Evolutionary conservation across 92 coral and sea anemone genomes (phyloP).

Genomic region (Zoanthus sociatus): DNA sequence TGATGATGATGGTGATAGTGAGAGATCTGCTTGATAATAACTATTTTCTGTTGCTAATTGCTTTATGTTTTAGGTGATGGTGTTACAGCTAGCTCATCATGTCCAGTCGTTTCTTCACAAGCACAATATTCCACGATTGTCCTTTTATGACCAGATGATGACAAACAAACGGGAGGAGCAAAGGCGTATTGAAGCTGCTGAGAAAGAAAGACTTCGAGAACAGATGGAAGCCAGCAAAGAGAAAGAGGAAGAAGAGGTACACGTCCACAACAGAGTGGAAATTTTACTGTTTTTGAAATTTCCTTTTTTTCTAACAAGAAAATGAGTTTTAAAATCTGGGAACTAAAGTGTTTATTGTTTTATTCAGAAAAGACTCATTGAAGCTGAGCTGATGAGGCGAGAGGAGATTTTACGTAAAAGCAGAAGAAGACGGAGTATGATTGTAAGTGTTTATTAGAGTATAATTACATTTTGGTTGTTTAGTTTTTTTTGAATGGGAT

Average conservation of each 20-base stretch:
- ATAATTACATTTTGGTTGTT: too few species aligned
- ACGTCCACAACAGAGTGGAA: too few species aligned
- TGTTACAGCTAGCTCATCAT: constrained; percentile 91
- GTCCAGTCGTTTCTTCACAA: constrained; percentile 89
- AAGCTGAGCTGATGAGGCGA: constrained; percentile 88
- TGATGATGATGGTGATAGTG: too few species aligned
- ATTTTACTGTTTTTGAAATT: too few species aligned
- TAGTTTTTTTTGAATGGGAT: too few species aligned
- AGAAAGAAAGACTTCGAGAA: constrained; percentile 66
- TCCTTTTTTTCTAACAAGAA: too few species aligned
- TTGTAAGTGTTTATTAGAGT: constrained; percentile 26
- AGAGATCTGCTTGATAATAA: too few species aligned
- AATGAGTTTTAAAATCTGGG: background rate
- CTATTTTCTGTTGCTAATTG: too few species aligned
- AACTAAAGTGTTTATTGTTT: background rate
- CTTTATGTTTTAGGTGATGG: constrained; percentile 78
- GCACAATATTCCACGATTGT: constrained; percentile 91
- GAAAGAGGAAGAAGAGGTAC: constrained; percentile 83
- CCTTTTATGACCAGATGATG: constrained; percentile 98
- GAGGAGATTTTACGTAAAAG: constrained; percentile 83
- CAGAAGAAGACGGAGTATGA: constrained; percentile 73
- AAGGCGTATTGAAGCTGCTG: constrained; percentile 77
- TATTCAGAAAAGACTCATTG: constrained; percentile 83
- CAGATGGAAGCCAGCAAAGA: constrained; percentile 82
- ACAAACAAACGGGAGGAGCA: constrained; percentile 82